These are phyloP conservation scores for Pardalotus punctatus DNA, from an alignment of 2,113 vertebrate genomes.

Conservation along the genomic window DNA sequence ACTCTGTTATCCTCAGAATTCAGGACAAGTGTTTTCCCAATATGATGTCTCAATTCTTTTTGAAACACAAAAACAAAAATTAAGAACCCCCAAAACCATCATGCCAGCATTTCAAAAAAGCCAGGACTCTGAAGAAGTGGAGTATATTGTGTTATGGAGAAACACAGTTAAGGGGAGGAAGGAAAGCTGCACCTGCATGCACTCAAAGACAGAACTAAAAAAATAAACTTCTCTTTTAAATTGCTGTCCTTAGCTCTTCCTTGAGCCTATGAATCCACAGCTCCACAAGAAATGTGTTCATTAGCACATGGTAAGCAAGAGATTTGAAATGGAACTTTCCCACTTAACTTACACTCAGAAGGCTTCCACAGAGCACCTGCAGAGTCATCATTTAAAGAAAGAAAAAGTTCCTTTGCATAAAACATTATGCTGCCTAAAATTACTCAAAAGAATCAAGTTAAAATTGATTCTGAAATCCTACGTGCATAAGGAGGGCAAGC, in stretches of 20 bases:
- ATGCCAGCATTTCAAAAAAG: not conserved
- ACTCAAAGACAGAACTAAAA: not conserved
- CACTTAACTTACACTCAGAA: not conserved
- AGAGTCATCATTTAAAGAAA: not conserved
- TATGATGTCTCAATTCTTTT: not conserved
- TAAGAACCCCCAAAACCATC: not conserved
- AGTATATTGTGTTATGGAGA: not conserved
- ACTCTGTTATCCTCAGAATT: not conserved
- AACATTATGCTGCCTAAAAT: not conserved
- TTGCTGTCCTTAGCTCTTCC: not conserved
- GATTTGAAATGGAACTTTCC: not conserved
- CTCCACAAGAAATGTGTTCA: not conserved
- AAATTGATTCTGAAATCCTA: not conserved
- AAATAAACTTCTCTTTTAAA: not conserved
- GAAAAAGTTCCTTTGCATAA: not conserved
- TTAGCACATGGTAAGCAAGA: not conserved
- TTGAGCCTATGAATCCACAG: not conserved
- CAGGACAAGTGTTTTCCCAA: not conserved
- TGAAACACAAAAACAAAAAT: not conserved
- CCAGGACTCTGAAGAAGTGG: not conserved
- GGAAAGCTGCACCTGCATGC: not conserved
- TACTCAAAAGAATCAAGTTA: not conserved
- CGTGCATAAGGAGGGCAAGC: not conserved
- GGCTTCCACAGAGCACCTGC: not conserved
- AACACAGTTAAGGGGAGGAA: not conserved